Percentiles rank a stretch among this genome's conserved stretches.
Evolutionary conservation across 2,888 invertebrate species (phyloP).

Genomic region (Allophyes oxyacanthae): DNA sequence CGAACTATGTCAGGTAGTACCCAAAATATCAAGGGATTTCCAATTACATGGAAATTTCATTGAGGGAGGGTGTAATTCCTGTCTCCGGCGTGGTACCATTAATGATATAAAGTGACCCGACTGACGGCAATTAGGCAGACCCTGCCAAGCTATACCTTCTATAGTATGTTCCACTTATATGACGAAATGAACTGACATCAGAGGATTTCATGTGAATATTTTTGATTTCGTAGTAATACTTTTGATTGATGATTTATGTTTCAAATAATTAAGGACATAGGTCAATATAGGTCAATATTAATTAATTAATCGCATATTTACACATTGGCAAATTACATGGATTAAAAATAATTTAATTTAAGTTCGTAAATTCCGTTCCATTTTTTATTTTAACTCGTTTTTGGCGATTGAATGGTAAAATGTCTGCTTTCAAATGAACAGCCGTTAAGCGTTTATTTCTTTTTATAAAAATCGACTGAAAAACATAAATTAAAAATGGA

Average conservation of each 20-base stretch:
- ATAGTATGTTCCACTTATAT: slow-evolving; percentile 8
- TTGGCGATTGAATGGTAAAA: too few relatives aligned
- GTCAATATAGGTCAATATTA: too few relatives aligned
- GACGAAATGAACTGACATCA: slow-evolving; percentile 7
- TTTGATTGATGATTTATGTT: too few relatives aligned
- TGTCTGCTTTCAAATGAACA: too few relatives aligned
- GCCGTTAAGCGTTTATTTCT: too few relatives aligned
- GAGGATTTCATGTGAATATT: slow-evolving; percentile 2
- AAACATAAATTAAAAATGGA: background rate
- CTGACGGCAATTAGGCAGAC: slow-evolving; percentile 48
- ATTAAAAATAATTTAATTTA: too few relatives aligned
- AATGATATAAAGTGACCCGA: slow-evolving; percentile 68
- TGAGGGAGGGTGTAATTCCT: slow-evolving; percentile 61
- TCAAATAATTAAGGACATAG: too few relatives aligned
- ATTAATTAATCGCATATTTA: too few relatives aligned
- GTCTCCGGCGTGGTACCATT: slow-evolving; percentile 59
- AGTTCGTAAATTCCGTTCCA: too few relatives aligned
- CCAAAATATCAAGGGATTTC: slow-evolving; percentile 63
- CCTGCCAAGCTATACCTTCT: slow-evolving; percentile 26
- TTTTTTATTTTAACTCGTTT: too few relatives aligned
- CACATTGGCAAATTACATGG: too few relatives aligned
- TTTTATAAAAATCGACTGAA: background rate
- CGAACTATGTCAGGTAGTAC: slow-evolving; percentile 22
- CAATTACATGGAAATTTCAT: slow-evolving; percentile 79
- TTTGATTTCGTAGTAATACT: too few relatives aligned